Evolutionary conservation across 2,888 invertebrate species (phyloP).

Genomic region (Athetis lepigone): DNA sequence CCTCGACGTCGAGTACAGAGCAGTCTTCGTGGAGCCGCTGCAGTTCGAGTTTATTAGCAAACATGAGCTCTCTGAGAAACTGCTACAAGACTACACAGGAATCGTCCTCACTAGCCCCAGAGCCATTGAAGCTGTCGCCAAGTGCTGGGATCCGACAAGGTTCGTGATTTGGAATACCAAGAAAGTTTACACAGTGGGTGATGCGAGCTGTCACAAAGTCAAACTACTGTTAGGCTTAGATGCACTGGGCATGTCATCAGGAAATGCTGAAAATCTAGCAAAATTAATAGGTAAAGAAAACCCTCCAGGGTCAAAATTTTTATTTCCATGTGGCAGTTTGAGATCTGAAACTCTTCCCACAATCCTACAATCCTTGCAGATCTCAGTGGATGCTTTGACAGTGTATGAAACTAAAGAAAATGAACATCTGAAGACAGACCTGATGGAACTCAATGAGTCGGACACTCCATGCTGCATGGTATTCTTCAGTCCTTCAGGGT

Average conservation of each 20-base stretch:
- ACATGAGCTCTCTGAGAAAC: conserved; percentile 69
- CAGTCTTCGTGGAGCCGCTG: conserved; percentile 83
- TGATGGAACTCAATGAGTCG: conserved; percentile 74
- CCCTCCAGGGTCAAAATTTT: conserved; percentile 70
- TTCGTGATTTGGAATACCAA: conserved; percentile 79
- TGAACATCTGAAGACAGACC: conserved; percentile 74
- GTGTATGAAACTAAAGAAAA: conserved; percentile 87
- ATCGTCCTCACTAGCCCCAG: conserved; percentile 83
- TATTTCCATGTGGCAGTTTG: conserved; percentile 85
- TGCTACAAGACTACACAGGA: conserved; percentile 75
- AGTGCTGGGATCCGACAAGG: conserved; percentile 82
- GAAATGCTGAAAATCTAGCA: conserved; percentile 81
- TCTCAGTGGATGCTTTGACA: conserved; percentile 76
- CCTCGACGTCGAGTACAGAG: conserved; percentile 73
- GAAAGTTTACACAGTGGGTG: conserved; percentile 82
- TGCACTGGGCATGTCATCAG: conserved; percentile 76
- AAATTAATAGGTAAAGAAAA: conserved; percentile 78
- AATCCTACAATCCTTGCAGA: conserved; percentile 68
- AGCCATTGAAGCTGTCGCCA: conserved; percentile 81
- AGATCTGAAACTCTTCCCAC: conserved; percentile 79
- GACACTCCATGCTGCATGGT: conserved; percentile 78
- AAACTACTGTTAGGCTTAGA: conserved; percentile 79
- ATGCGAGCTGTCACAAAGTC: conserved; percentile 75
- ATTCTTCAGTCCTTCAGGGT: conserved; percentile 87
- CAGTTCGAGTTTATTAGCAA: conserved; percentile 76